Evolutionary conservation across 2,113 vertebrate genomes (phyloP), one percentile per base, ranked within the genome.

Genomic region (Eublepharis macularius): DNA sequence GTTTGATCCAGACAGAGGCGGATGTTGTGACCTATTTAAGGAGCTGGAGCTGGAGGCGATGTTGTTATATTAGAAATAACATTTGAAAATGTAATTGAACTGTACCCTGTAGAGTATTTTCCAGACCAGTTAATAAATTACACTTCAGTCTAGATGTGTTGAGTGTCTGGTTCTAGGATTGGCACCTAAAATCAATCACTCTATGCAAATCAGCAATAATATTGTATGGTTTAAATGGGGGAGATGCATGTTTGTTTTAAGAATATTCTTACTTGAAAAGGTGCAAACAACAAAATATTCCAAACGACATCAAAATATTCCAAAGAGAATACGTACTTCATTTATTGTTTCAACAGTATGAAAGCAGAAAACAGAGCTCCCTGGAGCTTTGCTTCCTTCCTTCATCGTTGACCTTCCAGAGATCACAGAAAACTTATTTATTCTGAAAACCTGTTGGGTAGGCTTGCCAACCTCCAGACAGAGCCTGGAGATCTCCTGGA

Each of bases 81-180:
- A 82, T 2, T 21, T 36, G 57, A 32, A 63, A 75, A 51, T 34
- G 9, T 5, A 21, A 0, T 32, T 47, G 72, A 81, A 70, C 45
- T 16, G 73, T 51, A 47, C 3, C 32, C 84, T 60, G 69, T 76
- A 57, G 29, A 89, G 43, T 6, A 85, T 0, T 4, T 90, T 8
- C 70, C 45, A 81, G 34, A 81, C 69, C 4, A 16, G 6, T 54
- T 86, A 80, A 65, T 17, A 45, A 90, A 76, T 76, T 81, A 54
- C 9, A 39, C n/a, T 81, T 0, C 57, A 7, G 57, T 1, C 21
- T 17, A 34, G 2, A 8, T 43, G n/a, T 36, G 4, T 63, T 85
- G 29, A 24, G 2, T 79, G 4, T 9, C 47, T 82, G 21, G 73
- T 51, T 29, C 65, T 86, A 69, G 34, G 49, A 72, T 21, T 16